Evolutionary conservation across 1,140 invertebrate genomes (phyloP).

Genomic region (Popillia japonica): DNA sequence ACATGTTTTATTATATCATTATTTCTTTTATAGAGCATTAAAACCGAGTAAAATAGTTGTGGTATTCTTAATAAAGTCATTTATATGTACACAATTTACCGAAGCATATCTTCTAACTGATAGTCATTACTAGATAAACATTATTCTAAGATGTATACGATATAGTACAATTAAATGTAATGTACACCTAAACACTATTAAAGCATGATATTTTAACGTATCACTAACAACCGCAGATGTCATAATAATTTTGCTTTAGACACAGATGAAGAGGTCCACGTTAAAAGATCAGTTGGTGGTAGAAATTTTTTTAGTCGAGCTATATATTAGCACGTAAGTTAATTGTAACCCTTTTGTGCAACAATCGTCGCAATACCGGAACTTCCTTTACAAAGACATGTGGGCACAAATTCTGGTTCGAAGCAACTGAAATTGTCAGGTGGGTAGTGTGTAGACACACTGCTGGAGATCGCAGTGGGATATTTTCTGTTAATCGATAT

Average conservation of each 20-base stretch:
- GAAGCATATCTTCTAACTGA: constrained; percentile 27
- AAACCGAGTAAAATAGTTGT: constrained; percentile 21
- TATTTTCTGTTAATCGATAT: constrained; percentile 14
- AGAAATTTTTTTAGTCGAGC: background rate
- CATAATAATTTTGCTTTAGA: constrained; percentile 21
- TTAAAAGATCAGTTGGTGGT: background rate
- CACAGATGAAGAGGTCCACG: background rate
- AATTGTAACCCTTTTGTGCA: constrained; percentile 29
- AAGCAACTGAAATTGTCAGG: background rate
- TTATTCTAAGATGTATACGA: background rate
- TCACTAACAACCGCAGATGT: constrained; percentile 7
- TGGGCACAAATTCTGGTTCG: constrained; percentile 1
- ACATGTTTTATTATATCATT: constrained; percentile 21
- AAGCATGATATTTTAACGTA: constrained; percentile 8
- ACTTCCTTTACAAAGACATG: constrained; percentile 30
- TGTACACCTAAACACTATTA: background rate
- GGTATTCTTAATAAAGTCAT: constrained; percentile 23
- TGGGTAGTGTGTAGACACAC: constrained; percentile 15
- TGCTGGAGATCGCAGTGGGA: constrained; percentile 31
- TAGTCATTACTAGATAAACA: background rate
- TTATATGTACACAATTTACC: constrained; percentile 20
- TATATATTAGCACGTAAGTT: constrained; percentile 11
- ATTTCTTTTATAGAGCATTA: constrained; percentile 25
- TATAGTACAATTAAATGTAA: background rate
- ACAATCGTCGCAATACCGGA: background rate